Percentiles rank a stretch among this genome's conserved stretches.
Conservation (phyloP, 2,113 vertebrate species). For the Megaptera novaeangliae region DNA sequence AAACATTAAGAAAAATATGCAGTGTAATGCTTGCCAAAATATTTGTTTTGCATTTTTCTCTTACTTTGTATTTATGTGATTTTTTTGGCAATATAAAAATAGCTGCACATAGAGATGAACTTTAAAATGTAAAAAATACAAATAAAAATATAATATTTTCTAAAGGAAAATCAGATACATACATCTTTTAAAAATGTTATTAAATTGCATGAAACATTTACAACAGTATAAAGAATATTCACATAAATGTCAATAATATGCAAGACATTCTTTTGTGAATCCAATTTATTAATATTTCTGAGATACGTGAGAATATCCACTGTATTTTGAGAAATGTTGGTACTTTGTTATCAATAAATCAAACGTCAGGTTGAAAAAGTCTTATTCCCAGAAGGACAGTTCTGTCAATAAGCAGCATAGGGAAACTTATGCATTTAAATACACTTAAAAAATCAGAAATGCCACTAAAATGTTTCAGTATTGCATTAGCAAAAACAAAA, state of each 20-base stretch:
- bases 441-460: slow-evolving; percentile 56
- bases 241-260: slow-evolving; percentile 79
- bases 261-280: slow-evolving; percentile 78
- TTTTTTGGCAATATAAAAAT: slow-evolving; percentile 83
- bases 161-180: slow-evolving; percentile 86
- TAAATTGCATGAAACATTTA: slow-evolving; percentile 83
- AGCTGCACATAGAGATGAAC: slow-evolving; percentile 81
- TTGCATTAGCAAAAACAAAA: slow-evolving; percentile 46
- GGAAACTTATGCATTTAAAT: slow-evolving; percentile 58
- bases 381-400: slow-evolving; percentile 64
- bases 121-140: slow-evolving; percentile 86
- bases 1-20: slow-evolving; percentile 57
- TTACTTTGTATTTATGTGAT: slow-evolving; percentile 71
- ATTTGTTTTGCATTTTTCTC: slow-evolving; percentile 70
- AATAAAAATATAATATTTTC: slow-evolving; percentile 88
- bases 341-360: slow-evolving; percentile 74
- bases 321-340: slow-evolving; percentile 73
- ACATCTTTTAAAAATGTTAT: slow-evolving; percentile 82
- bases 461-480: slow-evolving; percentile 40
- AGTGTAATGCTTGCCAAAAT: slow-evolving; percentile 74
- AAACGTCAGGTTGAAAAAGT: slow-evolving; percentile 72
- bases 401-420: slow-evolving; percentile 69
- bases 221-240: slow-evolving; percentile 82
- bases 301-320: slow-evolving; percentile 74
- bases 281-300: slow-evolving; percentile 72